Conservation (phyloP, 1,140 invertebrate species). For the Araneus ventricosus region DNA sequence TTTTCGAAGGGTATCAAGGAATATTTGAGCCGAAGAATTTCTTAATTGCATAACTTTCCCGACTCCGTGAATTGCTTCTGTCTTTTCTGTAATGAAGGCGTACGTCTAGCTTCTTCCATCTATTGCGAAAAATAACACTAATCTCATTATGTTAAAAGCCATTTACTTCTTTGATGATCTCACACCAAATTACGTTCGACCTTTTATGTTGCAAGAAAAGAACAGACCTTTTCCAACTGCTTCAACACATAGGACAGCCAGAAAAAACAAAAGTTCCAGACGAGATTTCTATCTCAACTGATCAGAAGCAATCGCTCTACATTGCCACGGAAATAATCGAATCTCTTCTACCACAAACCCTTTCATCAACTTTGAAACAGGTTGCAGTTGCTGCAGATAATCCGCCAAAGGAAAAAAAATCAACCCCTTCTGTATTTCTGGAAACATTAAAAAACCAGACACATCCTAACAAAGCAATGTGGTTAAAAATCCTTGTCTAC, state of each 20-base stretch:
- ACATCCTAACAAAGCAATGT: not conserved
- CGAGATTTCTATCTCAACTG: not conserved
- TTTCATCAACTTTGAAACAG: constrained; percentile 1
- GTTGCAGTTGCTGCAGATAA: not conserved
- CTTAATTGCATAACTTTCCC: not conserved
- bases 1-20: not conserved
- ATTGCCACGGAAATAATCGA: not conserved
- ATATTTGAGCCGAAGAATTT: not conserved
- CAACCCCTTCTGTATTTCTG: not conserved
- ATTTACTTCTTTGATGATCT: not conserved
- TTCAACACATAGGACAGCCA: not conserved
- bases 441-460: not conserved
- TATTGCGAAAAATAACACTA: constrained; percentile 17
- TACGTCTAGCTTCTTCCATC: not conserved
- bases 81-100: constrained; percentile 39
- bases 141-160: constrained; percentile 16
- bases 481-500: constrained; percentile 20
- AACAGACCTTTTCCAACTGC: too few relatives aligned
- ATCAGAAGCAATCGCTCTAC: not conserved
- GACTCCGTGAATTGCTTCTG: not conserved
- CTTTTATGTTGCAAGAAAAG: not conserved
- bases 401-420: not conserved
- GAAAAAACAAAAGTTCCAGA: not conserved
- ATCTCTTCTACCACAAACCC: not conserved
- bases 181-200: not conserved